A percentile compares a stretch with the other conserved stretches of the same genome.
phyloP scores from a whole-genome alignment of 2,113 vertebrate genomes.

The Vombatus ursinus region DNA sequence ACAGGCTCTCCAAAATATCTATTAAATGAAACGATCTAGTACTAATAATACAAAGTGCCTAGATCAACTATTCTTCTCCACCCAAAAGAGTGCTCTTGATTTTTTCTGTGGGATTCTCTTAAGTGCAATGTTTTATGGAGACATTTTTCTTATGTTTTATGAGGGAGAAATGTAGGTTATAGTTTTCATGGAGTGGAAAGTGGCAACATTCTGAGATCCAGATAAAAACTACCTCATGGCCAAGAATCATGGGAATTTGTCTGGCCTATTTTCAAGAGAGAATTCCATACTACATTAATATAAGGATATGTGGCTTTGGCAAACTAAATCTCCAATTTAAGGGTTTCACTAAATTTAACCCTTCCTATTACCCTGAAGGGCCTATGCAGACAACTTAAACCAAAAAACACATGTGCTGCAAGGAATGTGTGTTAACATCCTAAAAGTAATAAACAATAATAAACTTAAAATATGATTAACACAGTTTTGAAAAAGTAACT shows the following conservation, averaged over 20 bases:
- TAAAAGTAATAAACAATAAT: not conserved
- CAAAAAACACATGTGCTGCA: not conserved
- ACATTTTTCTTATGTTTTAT: not conserved
- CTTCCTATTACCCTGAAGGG: not conserved
- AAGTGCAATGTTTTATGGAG: conserved; percentile 19
- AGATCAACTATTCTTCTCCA: conserved; percentile 10
- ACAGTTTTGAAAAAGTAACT: not conserved
- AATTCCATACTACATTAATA: not conserved
- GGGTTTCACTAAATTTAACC: not conserved
- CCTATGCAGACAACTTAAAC: not conserved
- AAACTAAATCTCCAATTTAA: not conserved
- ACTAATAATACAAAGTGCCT: not conserved
- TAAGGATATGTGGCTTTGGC: not conserved
- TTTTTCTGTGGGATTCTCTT: conserved; percentile 33
- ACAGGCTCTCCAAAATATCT: not conserved
- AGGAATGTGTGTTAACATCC: not conserved
- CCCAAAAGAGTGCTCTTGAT: not conserved
- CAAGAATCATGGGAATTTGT: not conserved
- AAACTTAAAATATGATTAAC: not conserved
- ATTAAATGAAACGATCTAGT: not conserved
- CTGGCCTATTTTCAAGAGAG: not conserved
- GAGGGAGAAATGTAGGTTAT: conserved; percentile 44
- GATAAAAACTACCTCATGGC: not conserved
- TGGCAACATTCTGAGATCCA: not conserved
- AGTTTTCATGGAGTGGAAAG: conserved; percentile 38